Evolutionary conservation across 2,888 invertebrate genomes (phyloP), one percentile per base, ranked within the genome.

Genomic region (Orchesella flavescens): DNA sequence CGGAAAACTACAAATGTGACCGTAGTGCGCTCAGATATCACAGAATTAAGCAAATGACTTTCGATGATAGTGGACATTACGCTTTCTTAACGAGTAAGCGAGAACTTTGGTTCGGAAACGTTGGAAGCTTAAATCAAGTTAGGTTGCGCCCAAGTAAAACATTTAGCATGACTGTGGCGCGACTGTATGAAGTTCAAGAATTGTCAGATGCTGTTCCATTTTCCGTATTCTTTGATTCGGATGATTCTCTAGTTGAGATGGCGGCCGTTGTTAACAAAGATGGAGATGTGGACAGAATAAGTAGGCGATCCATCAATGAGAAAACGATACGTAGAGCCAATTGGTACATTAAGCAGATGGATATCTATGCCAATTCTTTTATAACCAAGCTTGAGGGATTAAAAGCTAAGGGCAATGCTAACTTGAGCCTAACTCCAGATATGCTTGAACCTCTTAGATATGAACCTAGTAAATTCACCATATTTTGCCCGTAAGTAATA

Each of bases 151-250:
- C 87, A 1, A 84, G 83, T 72, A 13, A 21, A 9, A 80, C 82
- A 0, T 84, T 81, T 61, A 74, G 82, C 43, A 80, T 85, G 69
- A 83, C 78, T 9, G 66, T 65, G 15, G 73, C 84, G 0, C 24
- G 68, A 0, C n/a, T 86, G 9, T 44, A 66, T 3, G 17, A 61
- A n/a, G 69, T 61, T 12, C 79, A 55, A 1, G 85, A 84, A 13
- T n/a, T 86, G n/a, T 24, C 72, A 1, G 83, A 86, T 7, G 86
- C 77, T 4, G 75, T 85, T n/a, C 87, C 87, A 7, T 87, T 87
- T 55, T 65, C 83, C 2, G 19, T 87, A 0, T 65, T 86, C 19
- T 87, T 82, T 63, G 87, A 87, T 55, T 77, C 85, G 1, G 61
- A 68, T 1, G 59, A 86, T 21, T 34, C 59, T 1, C 61, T 87